Evolutionary conservation across 2,113 vertebrate species (phyloP).

Genomic region (Peucedramus taeniatus): DNA sequence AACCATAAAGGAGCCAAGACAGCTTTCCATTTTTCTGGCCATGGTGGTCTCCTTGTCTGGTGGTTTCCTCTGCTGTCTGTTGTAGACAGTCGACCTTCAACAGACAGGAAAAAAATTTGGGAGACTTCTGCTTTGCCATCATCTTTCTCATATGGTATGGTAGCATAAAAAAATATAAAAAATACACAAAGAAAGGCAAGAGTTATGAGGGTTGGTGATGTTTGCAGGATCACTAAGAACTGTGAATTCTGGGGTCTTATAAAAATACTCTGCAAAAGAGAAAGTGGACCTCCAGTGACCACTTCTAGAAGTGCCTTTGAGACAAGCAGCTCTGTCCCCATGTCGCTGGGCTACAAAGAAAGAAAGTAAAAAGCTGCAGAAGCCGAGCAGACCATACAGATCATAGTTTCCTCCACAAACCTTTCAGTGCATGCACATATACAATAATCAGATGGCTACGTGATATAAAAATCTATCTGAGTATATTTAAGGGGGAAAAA

Average conservation of each 20-base stretch:
- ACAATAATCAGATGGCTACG: not conserved
- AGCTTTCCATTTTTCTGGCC: not conserved
- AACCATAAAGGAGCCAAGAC: accelerated
- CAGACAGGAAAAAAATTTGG: not conserved
- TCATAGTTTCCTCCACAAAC: not conserved
- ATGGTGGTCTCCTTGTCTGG: not conserved
- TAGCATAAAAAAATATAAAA: not conserved
- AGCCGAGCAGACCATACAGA: not conserved
- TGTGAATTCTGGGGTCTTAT: not conserved
- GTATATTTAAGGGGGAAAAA: not conserved
- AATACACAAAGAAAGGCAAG: not conserved
- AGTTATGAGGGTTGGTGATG: not conserved
- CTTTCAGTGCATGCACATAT: not conserved
- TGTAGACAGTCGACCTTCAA: not conserved
- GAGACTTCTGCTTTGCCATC: not conserved
- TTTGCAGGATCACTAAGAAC: not conserved
- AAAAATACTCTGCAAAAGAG: not conserved
- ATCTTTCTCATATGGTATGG: not conserved
- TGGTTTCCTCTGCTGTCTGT: not conserved
- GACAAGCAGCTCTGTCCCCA: not conserved
- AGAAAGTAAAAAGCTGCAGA: not conserved
- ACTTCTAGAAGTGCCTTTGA: not conserved
- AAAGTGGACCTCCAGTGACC: not conserved
- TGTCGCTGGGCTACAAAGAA: not conserved
- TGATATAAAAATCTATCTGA: not conserved